Evolutionary conservation across 2,797 vertebrate species (phyloP).

Genomic region (Protonibea diacanthus): DNA sequence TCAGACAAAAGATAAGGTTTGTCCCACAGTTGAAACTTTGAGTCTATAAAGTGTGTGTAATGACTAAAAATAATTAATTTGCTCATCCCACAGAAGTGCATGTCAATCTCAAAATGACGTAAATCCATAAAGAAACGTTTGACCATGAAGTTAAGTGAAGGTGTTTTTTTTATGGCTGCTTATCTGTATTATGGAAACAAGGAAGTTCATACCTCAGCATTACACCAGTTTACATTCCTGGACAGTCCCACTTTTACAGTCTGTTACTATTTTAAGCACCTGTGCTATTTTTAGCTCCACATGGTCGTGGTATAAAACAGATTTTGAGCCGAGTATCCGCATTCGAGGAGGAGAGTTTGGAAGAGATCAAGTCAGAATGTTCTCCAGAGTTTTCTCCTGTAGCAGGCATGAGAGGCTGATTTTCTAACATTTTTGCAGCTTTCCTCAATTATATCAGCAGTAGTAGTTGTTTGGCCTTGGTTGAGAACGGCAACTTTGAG

Average conservation of each 20-base stretch:
- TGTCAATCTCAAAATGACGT: not conserved
- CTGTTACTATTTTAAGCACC: constrained; percentile 12
- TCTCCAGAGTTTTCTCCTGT: not conserved
- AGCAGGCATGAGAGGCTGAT: too few relatives aligned
- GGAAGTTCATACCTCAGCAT: not conserved
- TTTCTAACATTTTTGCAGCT: too few relatives aligned
- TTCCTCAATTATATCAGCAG: too few relatives aligned
- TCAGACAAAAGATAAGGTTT: not conserved
- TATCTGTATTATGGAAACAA: not conserved
- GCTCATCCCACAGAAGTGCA: too few relatives aligned
- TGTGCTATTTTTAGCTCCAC: constrained; percentile 40
- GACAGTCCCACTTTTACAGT: not conserved
- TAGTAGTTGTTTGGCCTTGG: too few relatives aligned
- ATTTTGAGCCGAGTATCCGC: fast-evolving
- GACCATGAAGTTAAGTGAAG: not conserved
- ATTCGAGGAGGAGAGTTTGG: not conserved
- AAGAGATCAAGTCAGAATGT: too few relatives aligned
- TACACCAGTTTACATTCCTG: not conserved
- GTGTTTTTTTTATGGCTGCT: not conserved
- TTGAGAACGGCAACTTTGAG: too few relatives aligned
- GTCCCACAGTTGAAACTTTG: not conserved
- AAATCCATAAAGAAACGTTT: not conserved
- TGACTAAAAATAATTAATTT: not conserved
- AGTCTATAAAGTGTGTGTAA: not conserved
- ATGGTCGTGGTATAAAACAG: not conserved